Base-by-base conservation (phyloP, 2,113 vertebrate species). In the Nycticryphes semicollaris region DNA sequence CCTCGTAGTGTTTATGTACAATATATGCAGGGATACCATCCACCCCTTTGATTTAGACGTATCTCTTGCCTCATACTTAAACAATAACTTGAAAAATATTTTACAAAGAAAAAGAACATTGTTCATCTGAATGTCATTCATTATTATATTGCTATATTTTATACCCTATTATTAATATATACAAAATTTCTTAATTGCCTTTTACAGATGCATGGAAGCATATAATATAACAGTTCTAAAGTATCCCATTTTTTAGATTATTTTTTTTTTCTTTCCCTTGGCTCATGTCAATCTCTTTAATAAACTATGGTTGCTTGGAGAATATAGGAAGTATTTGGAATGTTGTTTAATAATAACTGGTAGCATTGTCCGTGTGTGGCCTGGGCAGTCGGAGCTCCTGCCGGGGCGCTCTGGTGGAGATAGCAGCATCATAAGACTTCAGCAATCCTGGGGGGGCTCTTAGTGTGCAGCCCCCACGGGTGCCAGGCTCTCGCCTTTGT, bases 351-450 rank as follows among this genome's bases (percentile, higher is more conserved):
- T 94, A 94, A 94, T 97, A 98, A 96, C 96, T 96, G 97, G 95
- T 96, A 97, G 91, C 87, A 50, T 92, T 96, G 96, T 98, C 98
- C 97, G 56, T 93, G 96, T 97, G 91, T 50, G 8, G 96, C 97
- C 96, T 97, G 97, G 94, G 89, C 39, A 67, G 96, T 96, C 96
- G 92, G 78, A 97, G 95, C 95, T 97, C 96, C 96, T 96, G 85
- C 97, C 97, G 97, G 96, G 95, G 97, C 96, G 77, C 96, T 98
- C 98, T 97, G 97, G 97, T 96, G 93, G 97, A 98, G 98, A 98
- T 99, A 99, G 99, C 99, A 99, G 99, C 99, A 99, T 98, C 98
- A 98, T 97, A 97, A 98, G 95, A 98, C 97, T 96, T 94, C 90
- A 95, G 96, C 93, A 96, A 97, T 95, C 96, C 89, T 91, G 90